Evolutionary conservation across 1,140 invertebrate genomes (phyloP).

Genomic region (Drosophila pallidifrons): DNA sequence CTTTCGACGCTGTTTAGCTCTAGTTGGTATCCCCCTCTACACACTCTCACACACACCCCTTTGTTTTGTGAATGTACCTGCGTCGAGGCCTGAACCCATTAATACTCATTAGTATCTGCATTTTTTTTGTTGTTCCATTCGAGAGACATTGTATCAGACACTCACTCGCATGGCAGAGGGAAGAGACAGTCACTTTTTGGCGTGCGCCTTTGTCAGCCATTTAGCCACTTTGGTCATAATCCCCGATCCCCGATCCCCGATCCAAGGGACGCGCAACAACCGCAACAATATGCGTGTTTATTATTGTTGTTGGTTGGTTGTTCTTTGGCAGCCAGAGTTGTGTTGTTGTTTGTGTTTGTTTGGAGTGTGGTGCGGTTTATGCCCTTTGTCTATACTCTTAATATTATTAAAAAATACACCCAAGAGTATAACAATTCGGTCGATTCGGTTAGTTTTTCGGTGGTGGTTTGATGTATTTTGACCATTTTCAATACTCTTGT

Average conservation of each 20-base stretch:
- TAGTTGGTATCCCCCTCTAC: slow-evolving; percentile 41
- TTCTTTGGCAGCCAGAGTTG: neutral
- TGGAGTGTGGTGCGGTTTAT: slow-evolving; percentile 38
- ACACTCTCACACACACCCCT: slow-evolving; percentile 24
- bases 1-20: slow-evolving; percentile 54
- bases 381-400: slow-evolving; percentile 75
- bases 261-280: slow-evolving; percentile 49
- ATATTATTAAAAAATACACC: slow-evolving; percentile 83
- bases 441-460: slow-evolving; percentile 67
- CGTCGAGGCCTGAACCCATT: slow-evolving; percentile 64
- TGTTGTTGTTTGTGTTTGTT: slow-evolving; percentile 33
- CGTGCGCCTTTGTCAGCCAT: slow-evolving; percentile 79
- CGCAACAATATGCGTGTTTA: slow-evolving; percentile 78
- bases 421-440: slow-evolving; percentile 77
- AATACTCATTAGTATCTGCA: slow-evolving; percentile 79
- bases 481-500: slow-evolving; percentile 41
- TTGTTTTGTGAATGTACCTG: slow-evolving; percentile 22
- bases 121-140: slow-evolving; percentile 30
- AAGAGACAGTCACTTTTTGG: slow-evolving; percentile 42
- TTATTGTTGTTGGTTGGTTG: slow-evolving; percentile 59
- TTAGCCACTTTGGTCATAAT: slow-evolving; percentile 75
- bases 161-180: slow-evolving; percentile 1
- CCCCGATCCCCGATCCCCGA: slow-evolving; percentile 24
- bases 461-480: slow-evolving; percentile 54
- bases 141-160: slow-evolving; percentile 11